A percentile compares a stretch with the other conserved stretches of the same genome.
These are phyloP conservation scores for Aphrocallistes beatrix DNA, from an alignment of 37 sponge, comb jelly and placozoan genomes.

Conservation along the genomic window DNA sequence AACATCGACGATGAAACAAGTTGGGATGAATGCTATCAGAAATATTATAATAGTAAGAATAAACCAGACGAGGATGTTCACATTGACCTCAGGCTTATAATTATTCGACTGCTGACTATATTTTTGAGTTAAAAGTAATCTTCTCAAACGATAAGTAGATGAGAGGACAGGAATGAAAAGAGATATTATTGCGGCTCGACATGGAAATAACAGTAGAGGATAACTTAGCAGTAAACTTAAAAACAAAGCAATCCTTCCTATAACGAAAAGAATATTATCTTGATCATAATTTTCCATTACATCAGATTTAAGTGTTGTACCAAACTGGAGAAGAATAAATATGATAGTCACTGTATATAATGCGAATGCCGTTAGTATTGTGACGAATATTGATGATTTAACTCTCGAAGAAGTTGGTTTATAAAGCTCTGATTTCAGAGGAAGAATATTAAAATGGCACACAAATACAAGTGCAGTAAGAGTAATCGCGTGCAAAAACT, in stretches of 20 bases:
- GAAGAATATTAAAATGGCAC: constrained; percentile 67
- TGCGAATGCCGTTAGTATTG: constrained; percentile 34
- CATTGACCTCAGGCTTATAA: neutral
- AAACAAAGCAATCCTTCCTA: constrained; percentile 46
- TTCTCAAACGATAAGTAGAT: neutral
- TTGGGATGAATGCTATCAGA: constrained; percentile 35
- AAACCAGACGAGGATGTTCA: constrained; percentile 38
- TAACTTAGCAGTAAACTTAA: constrained; percentile 45
- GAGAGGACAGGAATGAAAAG: neutral
- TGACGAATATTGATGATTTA: constrained; percentile 26
- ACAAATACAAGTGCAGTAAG: constrained; percentile 29
- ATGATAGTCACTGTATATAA: constrained; percentile 45
- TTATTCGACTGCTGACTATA: neutral
- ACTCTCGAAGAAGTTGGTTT: constrained; percentile 18
- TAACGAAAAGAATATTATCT: constrained; percentile 32
- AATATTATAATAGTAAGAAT: constrained; percentile 46
- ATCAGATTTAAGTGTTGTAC: constrained; percentile 22
- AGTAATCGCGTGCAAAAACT: neutral
- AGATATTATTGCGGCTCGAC: constrained; percentile 35
- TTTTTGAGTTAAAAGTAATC: neutral
- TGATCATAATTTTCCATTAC: constrained; percentile 37
- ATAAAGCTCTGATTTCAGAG: constrained; percentile 53
- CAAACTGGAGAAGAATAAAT: constrained; percentile 32
- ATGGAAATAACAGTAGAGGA: constrained; percentile 65
- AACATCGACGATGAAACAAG: constrained; percentile 54